Base-by-base conservation (phyloP, 2,797 vertebrate species). In the Hippopotamyrus pictus region DNA sequence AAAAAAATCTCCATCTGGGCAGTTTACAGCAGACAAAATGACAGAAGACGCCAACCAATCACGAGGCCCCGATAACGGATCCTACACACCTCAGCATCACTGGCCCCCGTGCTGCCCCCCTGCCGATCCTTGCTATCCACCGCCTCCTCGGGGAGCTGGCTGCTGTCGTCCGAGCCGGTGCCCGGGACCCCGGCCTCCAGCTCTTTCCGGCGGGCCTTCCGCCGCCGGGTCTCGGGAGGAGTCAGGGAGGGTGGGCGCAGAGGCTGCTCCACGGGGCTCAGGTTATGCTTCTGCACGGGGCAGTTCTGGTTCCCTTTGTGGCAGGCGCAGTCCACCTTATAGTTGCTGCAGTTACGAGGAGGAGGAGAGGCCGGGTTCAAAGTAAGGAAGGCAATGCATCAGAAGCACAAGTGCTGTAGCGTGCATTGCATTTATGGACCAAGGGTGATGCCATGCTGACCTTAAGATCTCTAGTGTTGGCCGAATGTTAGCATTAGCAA, bases 321-420 rank as follows among this genome's bases (percentile, higher is more conserved):
- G 95, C 98, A 99, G 22, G 98, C 98, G 94, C 98, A 99, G 95
- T 99, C 98, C 95, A 99, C 98, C 95, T 99, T 99, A 94, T 99
- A 99, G 95, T 98, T 98, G 95, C 98, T 99, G 95, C 33, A 5
- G 59, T 8, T 33, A 76, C 22, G 12, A 94, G 48, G 90, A 41
- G 90, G 6, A 22, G 22, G 54, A 41, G 69, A 76, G 69, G 33
- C 33, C 33, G 33, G 37, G 69, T 19, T 73, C 65, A 37, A 37
- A 37, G 65, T 73, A 33, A 17, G 29, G 65, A 37, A 17, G 37
- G 14, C 73, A 17, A 44, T 41, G 37, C 33, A 41, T 17, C 33
- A 7, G 19, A 19, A 76, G 17, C 6, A 17, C 69, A 79, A 44
- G 37, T n/a, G 5, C 14, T 8, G 37, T 44, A 44, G 14, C 37